These are phyloP conservation scores for Drosophila novamexicana DNA, from an alignment of 1,140 invertebrate genomes.

Conservation along the genomic window DNA sequence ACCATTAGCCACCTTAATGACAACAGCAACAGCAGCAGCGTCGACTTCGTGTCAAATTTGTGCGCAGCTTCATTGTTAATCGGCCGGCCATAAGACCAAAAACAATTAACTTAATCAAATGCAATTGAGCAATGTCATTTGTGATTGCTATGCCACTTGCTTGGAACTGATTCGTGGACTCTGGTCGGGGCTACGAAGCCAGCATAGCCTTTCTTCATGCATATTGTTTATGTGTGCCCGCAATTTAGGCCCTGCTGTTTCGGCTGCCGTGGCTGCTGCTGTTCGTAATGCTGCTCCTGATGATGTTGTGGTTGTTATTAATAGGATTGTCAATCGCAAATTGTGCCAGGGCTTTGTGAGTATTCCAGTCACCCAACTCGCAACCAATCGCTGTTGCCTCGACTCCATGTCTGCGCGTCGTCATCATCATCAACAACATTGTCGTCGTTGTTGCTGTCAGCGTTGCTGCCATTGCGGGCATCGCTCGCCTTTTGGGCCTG, in stretches of 20 bases:
- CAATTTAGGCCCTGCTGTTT: constrained; percentile 25
- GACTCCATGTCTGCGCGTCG: constrained; percentile 22
- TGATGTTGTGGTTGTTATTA: constrained; percentile 65
- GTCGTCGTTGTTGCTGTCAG: constrained; percentile 41
- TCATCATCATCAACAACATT: constrained; percentile 76
- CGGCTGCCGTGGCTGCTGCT: constrained; percentile 34
- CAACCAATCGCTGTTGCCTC: constrained; percentile 19
- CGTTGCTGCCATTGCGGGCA: constrained; percentile 18
- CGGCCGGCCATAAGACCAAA: constrained; percentile 72
- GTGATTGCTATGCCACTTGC: constrained; percentile 71
- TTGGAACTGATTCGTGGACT: not conserved
- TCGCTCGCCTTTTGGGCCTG: constrained; percentile 46
- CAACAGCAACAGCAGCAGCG: constrained; percentile 28
- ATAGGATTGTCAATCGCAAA: constrained; percentile 83
- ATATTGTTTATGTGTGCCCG: constrained; percentile 59
- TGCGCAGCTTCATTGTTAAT: constrained; percentile 75
- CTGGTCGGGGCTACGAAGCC: not conserved
- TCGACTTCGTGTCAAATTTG: constrained; percentile 70
- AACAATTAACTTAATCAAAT: constrained; percentile 83
- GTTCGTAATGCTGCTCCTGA: constrained; percentile 21
- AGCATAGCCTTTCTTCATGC: constrained; percentile 34
- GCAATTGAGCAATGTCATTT: constrained; percentile 83
- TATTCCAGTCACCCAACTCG: constrained; percentile 8
- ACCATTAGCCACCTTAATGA: constrained; percentile 55
- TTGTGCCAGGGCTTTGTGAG: constrained; percentile 58